Evolutionary conservation across 2,888 invertebrate genomes (phyloP), one percentile per base, ranked within the genome.

Genomic region (Spilosoma lubricipeda): DNA sequence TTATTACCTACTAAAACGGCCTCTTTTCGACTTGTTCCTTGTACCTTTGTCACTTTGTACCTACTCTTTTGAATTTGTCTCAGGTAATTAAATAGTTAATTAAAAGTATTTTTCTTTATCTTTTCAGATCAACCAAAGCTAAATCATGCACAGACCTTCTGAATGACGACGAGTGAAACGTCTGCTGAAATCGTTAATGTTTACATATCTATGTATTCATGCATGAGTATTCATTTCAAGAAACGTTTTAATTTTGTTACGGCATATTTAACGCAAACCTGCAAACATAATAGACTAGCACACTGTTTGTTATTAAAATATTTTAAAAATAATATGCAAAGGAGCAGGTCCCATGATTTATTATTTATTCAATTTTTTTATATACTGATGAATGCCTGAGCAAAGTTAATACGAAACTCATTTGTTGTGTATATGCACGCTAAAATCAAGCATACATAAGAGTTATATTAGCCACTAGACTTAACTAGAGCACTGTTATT

Each of bases 81-180:
- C 11, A 39, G 9, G 8, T 36, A 36, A 8, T 45, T 45, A 45
- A 11, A 45, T 15, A 45, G 45, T 2, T 45, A 56, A 56, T n/a
- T 56, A 36, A 48, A 56, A n/a, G n/a, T 42, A 33, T 64, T 48
- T 56, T 65, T 79, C 65, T 79, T 82, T 76, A 69, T 48, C 83
- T 85, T 97, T 97, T 83, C 96, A 97, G 97, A 91, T 95, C 96
- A 80, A 95, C 96, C 90, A 97, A 97, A 96, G 97, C 97, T 65
- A 97, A 97, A 93, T 97, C 97, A 77, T 97, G 97, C 92, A 97
- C 97, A 89, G 97, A 97, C 93, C 96, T 97, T 83, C 94, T 97
- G 64, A 96, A 97, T 82, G 95, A 96, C 84, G 96, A 96, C 81
- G 94, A 96, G 85, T 96, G 91, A 96, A 87, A 66, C 72, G 76